Percentiles rank a stretch among this genome's conserved stretches.
These are phyloP conservation scores for Sclerurus mexicanus DNA, from an alignment of 2,113 vertebrate genomes.

Conservation along the genomic window DNA sequence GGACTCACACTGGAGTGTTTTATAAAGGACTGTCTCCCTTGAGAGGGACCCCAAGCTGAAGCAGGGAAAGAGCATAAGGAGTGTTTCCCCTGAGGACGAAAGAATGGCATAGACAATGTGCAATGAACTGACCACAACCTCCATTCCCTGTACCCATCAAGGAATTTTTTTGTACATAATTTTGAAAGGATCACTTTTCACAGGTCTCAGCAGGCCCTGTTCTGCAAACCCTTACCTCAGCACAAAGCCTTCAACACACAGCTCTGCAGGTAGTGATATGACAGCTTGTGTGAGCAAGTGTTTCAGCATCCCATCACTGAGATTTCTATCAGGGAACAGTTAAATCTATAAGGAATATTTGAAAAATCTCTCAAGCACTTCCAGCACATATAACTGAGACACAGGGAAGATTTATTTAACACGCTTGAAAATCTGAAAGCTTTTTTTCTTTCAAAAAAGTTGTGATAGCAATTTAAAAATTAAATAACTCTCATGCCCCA, in stretches of 20 bases:
- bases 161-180: not conserved
- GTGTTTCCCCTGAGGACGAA: not conserved
- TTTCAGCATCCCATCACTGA: not conserved
- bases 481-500: not conserved
- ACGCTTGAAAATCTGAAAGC: not conserved
- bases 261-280: not conserved
- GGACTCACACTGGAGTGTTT: not conserved
- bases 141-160: rapidly evolving
- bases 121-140: not conserved
- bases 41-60: not conserved
- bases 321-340: not conserved
- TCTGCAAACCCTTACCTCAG: not conserved
- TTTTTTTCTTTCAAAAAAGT: not conserved
- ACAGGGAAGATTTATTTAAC: not conserved
- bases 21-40: not conserved
- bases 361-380: not conserved
- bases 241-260: not conserved
- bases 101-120: rapidly evolving
- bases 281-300: not conserved
- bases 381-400: not conserved
- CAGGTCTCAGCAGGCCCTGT: not conserved
- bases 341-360: not conserved
- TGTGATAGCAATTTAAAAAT: slow-evolving; percentile 25
- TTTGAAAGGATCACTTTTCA: not conserved
- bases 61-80: not conserved